phyloP scores from a whole-genome alignment of 2,797 vertebrate genomes.

The Platyrinchus mystaceus region DNA sequence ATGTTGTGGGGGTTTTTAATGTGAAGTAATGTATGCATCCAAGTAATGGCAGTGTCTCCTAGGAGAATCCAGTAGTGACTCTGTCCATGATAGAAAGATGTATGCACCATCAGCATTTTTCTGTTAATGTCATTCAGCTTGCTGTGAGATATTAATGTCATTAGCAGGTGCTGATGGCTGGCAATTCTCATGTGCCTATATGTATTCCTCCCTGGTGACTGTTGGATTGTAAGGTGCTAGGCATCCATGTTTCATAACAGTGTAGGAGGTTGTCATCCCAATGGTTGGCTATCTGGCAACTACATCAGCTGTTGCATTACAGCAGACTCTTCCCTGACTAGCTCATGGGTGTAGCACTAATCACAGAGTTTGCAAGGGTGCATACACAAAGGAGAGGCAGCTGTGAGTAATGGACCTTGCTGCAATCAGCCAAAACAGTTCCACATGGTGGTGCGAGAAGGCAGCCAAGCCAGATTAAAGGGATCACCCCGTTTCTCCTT shows the following conservation, averaged over 20 bases:
- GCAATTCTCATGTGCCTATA: neutral
- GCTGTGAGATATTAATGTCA: neutral
- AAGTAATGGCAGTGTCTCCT: neutral
- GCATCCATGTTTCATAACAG: neutral
- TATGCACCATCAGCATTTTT: neutral
- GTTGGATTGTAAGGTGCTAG: neutral
- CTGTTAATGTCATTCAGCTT: neutral
- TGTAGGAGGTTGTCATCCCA: neutral
- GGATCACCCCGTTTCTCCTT: conserved; percentile 39
- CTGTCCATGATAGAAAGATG: neutral
- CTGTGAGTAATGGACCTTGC: conserved; percentile 57
- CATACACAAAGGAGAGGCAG: neutral
- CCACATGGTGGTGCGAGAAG: neutral
- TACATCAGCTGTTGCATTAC: neutral
- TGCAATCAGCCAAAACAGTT: conserved; percentile 42
- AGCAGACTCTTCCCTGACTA: neutral
- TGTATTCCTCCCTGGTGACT: neutral
- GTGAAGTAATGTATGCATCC: neutral
- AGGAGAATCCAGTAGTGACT: neutral
- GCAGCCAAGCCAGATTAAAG: conserved; percentile 59
- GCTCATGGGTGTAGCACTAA: conserved; percentile 36
- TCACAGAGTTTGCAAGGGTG: neutral
- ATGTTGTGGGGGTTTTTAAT: neutral
- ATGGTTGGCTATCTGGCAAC: neutral
- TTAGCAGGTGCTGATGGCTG: neutral